Conservation (phyloP, 2,888 invertebrate genomes). For the Drosophila ustulata region DNA sequence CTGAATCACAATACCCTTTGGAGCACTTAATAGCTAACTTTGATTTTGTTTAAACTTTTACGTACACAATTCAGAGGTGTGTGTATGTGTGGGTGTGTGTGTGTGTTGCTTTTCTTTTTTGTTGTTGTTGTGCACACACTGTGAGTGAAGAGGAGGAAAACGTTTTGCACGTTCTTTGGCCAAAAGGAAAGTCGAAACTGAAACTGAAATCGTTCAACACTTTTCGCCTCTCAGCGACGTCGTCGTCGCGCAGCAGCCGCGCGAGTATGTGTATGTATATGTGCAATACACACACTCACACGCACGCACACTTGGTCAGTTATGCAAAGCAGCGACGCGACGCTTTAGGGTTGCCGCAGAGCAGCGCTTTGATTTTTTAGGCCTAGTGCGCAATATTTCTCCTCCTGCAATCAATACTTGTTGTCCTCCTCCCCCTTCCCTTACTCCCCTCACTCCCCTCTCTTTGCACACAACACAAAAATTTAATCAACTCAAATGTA, state of each 20-base stretch:
- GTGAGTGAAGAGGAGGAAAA: slow-evolving; percentile 33
- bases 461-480: slow-evolving; percentile 53
- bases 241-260: neutral
- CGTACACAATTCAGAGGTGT: slow-evolving; percentile 41
- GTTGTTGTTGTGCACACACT: neutral
- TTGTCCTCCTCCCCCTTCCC: slow-evolving; percentile 52
- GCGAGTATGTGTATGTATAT: slow-evolving; percentile 67
- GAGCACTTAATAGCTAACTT: slow-evolving; percentile 8
- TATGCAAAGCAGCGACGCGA: slow-evolving; percentile 60
- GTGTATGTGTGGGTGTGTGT: slow-evolving; percentile 49
- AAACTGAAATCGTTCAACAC: slow-evolving; percentile 52
- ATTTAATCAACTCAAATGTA: slow-evolving; percentile 76
- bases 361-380: slow-evolving; percentile 65
- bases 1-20: neutral
- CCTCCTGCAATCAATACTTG: slow-evolving; percentile 73
- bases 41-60: slow-evolving; percentile 48
- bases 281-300: slow-evolving; percentile 31
- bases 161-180: slow-evolving; percentile 66
- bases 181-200: slow-evolving; percentile 67
- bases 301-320: slow-evolving; percentile 47
- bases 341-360: slow-evolving; percentile 63
- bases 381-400: slow-evolving; percentile 50
- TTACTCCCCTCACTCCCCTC: slow-evolving; percentile 31
- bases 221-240: slow-evolving; percentile 34
- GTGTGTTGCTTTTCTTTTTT: neutral